Evolutionary conservation across 2,113 vertebrate genomes (phyloP), one percentile per base, ranked within the genome.

Genomic region (Arothron firmamentum): DNA sequence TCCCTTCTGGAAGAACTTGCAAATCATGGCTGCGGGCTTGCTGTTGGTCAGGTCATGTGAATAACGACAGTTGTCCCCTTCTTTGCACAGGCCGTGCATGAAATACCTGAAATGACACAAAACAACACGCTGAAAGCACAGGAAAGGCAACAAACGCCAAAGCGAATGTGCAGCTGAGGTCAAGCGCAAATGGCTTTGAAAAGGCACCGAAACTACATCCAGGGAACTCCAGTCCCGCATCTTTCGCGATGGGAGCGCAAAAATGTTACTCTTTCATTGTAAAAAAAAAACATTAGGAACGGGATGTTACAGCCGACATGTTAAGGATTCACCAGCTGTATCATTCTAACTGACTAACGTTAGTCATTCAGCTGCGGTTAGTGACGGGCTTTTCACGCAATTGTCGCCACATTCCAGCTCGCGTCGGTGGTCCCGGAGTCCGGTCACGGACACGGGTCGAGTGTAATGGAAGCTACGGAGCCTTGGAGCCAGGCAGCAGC

Each of bases 31-130:
- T 74, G 91, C 90, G 49, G 93, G 92, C 16, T 94, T 92, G 85
- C 94, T 93, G 88, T 83, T 94, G 67, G 90, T 91, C 67, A 96
- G 94, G 77, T 98, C 95, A 41, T 98, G 97, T 0, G 94, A 98
- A 79, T 98, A 99, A 60, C 94, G 95, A 83, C 97, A 99, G 90
- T 96, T 96, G 59, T 92, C 93, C 65, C 97, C 96, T 91, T 99
- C 95, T 90, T 97, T 98, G 89, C 96, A 99, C 79, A 99, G 92
- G 19, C 97, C 96, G 74, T 99, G 96, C 93, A 98, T 94, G 89
- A 98, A 98, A 75, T 98, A 99, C 64, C 97, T 99, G 88, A 1
- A 80, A 76, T 65, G 1, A 64, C 0, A 47, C n/a, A 47, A 3
- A 47, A 47, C 4, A 47, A n/a, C 15, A 47, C 15, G 15, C 4